A percentile compares a stretch with the other conserved stretches of the same genome.
Evolutionary conservation across 2,797 vertebrate genomes (phyloP).

Genomic region (Champsocephalus esox): DNA sequence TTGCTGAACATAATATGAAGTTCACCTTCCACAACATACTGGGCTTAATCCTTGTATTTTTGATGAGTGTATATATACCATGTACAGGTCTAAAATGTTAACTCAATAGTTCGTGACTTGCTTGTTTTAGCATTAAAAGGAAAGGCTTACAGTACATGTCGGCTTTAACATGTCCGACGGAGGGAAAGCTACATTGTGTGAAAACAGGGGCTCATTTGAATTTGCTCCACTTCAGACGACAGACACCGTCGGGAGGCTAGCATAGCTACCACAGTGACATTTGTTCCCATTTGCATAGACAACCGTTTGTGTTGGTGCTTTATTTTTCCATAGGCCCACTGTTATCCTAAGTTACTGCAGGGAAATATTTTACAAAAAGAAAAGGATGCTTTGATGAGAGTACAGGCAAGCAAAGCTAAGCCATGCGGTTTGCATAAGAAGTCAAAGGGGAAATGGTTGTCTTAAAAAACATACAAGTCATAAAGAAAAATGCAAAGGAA

Average conservation of each 20-base stretch:
- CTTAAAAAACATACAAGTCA: not conserved
- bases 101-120: constrained; percentile 14
- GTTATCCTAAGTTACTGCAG: constrained; percentile 27
- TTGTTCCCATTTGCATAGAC: constrained; percentile 80
- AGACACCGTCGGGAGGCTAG: constrained; percentile 54
- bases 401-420: constrained; percentile 13
- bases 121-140: constrained; percentile 17
- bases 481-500: not conserved
- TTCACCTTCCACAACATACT: no score
- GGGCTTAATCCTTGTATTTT: constrained; percentile 10
- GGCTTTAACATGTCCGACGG: constrained; percentile 37
- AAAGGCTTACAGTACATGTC: constrained; percentile 15
- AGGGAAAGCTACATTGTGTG: constrained; percentile 34
- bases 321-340: constrained; percentile 52
- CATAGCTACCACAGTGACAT: constrained; percentile 56
- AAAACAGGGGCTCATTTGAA: constrained; percentile 73
- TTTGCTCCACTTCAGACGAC: constrained; percentile 65
- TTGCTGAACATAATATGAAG: constrained; percentile 25
- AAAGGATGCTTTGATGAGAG: constrained; percentile 23
- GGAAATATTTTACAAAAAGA: constrained; percentile 24
- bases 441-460: not conserved
- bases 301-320: constrained; percentile 57
- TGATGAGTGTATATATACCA: constrained; percentile 15
- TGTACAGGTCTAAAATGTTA: not conserved
- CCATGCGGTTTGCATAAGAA: constrained; percentile 6